Conservation (phyloP, 2,888 invertebrate species). For the Julus scandinavius region DNA sequence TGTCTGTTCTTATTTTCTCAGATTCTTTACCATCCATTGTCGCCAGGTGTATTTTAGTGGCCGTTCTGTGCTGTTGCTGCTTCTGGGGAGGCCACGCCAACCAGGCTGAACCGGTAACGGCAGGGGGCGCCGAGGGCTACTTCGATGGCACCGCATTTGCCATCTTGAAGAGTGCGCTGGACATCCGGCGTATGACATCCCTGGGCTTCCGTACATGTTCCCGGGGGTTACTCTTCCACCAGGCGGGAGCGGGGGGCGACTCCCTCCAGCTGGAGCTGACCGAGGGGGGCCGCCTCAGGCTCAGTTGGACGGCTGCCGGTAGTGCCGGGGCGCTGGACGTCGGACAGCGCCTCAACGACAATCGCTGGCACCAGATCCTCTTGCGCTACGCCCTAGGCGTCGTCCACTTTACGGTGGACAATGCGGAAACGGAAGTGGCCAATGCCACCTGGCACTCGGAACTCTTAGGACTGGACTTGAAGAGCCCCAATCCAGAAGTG, state of each 20-base stretch:
- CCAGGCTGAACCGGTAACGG: background rate
- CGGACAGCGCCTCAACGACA: slow-evolving; percentile 59
- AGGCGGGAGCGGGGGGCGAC: slow-evolving; percentile 59
- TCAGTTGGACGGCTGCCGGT: slow-evolving; percentile 58
- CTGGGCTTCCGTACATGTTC: slow-evolving; percentile 60
- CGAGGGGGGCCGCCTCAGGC: slow-evolving; percentile 53
- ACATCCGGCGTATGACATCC: slow-evolving; percentile 58
- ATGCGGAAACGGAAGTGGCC: slow-evolving; percentile 56
- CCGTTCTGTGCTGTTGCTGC: background rate
- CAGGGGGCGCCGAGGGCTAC: slow-evolving; percentile 59
- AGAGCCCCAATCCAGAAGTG: slow-evolving; percentile 64
- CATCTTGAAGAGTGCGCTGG: slow-evolving; percentile 57
- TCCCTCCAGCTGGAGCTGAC: slow-evolving; percentile 57
- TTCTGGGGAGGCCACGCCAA: background rate
- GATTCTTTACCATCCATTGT: background rate
- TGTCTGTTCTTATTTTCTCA: background rate
- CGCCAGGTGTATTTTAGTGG: background rate
- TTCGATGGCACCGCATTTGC: slow-evolving; percentile 59
- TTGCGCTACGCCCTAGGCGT: slow-evolving; percentile 58
- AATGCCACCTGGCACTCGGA: slow-evolving; percentile 56
- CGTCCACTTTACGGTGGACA: slow-evolving; percentile 56
- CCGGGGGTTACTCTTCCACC: slow-evolving; percentile 59
- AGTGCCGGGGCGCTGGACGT: slow-evolving; percentile 53
- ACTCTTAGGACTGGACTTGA: slow-evolving; percentile 57
- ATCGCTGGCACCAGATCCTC: slow-evolving; percentile 60